Conservation (phyloP, 2,113 vertebrate genomes). For the Thalassarche chlororhynchos region DNA sequence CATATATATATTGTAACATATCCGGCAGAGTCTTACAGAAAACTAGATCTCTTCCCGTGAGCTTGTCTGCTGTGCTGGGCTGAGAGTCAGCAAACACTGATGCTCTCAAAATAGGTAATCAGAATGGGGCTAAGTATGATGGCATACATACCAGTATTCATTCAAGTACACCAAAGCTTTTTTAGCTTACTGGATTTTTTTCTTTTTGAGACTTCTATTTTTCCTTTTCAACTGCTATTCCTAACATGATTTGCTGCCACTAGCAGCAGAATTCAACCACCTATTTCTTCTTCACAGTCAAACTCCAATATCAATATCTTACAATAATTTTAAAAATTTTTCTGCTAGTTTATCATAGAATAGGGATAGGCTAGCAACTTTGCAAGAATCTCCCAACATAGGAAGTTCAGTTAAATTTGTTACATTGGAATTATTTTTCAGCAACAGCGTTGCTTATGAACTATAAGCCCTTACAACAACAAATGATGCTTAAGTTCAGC, state of each 20-base stretch:
- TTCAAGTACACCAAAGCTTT: neutral
- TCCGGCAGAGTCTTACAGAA: neutral
- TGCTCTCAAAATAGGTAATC: neutral
- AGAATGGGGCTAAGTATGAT: neutral
- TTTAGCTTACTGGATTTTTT: neutral
- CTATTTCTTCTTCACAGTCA: neutral
- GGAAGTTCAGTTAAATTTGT: neutral
- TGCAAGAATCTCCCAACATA: neutral
- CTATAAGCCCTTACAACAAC: neutral
- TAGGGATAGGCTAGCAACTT: neutral
- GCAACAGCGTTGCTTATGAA: neutral
- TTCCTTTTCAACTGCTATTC: neutral
- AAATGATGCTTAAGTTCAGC: neutral
- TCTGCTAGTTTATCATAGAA: neutral
- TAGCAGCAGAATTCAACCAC: neutral
- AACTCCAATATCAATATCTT: neutral
- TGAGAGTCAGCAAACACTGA: neutral
- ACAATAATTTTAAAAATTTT: neutral
- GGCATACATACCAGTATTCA: neutral
- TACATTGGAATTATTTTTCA: neutral
- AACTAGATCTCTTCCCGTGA: neutral
- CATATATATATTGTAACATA: neutral
- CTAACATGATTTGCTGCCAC: neutral
- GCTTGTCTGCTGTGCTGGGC: neutral
- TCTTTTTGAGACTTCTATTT: neutral